Evolutionary conservation across 2,888 invertebrate species (phyloP).

Genomic region (Augochlorella aurata): DNA sequence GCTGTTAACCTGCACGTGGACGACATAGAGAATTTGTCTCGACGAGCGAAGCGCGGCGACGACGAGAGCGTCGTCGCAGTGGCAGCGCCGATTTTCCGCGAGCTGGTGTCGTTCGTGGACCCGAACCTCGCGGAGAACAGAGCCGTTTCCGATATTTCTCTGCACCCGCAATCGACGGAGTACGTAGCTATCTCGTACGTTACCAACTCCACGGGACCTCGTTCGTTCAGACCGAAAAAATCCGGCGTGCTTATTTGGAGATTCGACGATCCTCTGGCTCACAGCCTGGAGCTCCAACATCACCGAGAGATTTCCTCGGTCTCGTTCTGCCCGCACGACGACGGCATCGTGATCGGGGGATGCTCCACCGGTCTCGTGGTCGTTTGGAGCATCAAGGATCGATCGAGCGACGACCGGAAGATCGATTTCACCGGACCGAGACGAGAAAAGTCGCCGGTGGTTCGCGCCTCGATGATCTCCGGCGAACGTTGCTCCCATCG

Average conservation of each 20-base stretch:
- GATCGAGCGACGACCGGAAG: not conserved
- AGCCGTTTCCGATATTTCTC: conserved; percentile 73
- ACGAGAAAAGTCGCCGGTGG: conserved; percentile 6
- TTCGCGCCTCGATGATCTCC: conserved; percentile 42
- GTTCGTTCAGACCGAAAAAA: not conserved
- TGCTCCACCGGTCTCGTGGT: conserved; percentile 77
- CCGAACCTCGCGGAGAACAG: conserved; percentile 68
- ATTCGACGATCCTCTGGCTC: conserved; percentile 66
- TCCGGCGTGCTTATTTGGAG: conserved; percentile 72
- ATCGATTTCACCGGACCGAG: not conserved
- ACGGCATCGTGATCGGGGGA: conserved; percentile 77
- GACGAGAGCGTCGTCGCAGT: too few species aligned
- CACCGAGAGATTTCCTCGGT: conserved; percentile 74
- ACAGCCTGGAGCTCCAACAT: conserved; percentile 72
- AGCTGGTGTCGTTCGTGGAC: conserved; percentile 72
- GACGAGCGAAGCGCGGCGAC: not conserved
- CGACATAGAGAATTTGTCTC: conserved; percentile 69
- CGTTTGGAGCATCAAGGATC: conserved; percentile 72
- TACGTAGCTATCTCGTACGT: conserved; percentile 72
- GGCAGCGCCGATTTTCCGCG: conserved; percentile 56
- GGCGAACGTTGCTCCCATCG: conserved; percentile 71
- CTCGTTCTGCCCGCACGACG: conserved; percentile 77
- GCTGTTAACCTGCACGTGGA: conserved; percentile 74
- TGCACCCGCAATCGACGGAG: conserved; percentile 73
- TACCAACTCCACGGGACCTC: not conserved